A percentile compares a stretch with the other conserved stretches of the same genome.
phyloP scores from a whole-genome alignment of 2,113 vertebrate genomes.

The Pygoscelis adeliae region DNA sequence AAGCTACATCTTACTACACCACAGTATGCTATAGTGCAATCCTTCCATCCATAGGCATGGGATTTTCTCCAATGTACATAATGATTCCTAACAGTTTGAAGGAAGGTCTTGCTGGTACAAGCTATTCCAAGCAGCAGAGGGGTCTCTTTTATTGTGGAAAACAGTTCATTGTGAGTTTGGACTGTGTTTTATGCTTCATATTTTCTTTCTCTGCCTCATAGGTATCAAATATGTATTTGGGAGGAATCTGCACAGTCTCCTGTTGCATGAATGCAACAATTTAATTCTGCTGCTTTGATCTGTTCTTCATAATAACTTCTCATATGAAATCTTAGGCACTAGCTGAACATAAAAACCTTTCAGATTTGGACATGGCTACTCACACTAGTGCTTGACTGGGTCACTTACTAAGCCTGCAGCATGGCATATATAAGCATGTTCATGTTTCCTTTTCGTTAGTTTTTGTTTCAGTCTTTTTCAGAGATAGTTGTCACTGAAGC shows the following conservation, averaged over 20 bases:
- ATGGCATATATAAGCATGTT: fast-evolving
- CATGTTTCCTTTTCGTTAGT: background rate
- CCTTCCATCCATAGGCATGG: background rate
- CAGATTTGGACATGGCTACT: background rate
- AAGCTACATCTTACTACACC: background rate
- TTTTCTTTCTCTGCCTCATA: background rate
- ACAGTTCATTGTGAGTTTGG: background rate
- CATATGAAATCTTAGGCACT: background rate
- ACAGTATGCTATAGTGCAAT: background rate
- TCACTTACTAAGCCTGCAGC: background rate
- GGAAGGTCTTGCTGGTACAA: background rate
- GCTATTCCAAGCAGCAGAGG: background rate
- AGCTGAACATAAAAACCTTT: background rate
- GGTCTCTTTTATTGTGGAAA: background rate
- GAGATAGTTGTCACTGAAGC: background rate
- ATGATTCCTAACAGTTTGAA: background rate
- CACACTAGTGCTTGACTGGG: background rate
- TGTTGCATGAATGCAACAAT: background rate
- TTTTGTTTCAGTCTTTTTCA: background rate
- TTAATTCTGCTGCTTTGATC: background rate
- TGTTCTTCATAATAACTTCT: background rate
- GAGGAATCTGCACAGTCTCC: background rate
- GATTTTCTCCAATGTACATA: background rate
- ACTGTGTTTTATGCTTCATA: background rate
- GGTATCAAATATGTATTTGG: background rate